A percentile compares a stretch with the other conserved stretches of the same genome.
Evolutionary conservation across 2,888 invertebrate species (phyloP).

Genomic region (Sinopyrophorus schimmeli): DNA sequence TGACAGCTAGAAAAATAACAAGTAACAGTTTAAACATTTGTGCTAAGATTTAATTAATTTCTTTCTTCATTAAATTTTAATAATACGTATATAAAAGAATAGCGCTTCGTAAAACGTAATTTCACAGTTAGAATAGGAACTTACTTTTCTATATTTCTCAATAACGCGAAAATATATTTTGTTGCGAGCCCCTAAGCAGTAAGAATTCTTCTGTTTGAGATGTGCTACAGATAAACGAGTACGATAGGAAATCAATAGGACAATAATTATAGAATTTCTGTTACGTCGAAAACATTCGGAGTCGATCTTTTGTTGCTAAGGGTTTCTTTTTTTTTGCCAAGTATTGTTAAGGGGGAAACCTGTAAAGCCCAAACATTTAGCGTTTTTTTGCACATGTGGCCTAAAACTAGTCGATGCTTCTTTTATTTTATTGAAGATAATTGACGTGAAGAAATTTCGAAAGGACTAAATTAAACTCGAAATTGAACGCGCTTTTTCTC

Average conservation of each 20-base stretch:
- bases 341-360: constrained; percentile 20
- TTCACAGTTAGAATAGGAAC: constrained; percentile 13
- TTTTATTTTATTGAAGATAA: too few relatives aligned
- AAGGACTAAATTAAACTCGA: too few relatives aligned
- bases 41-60: too few relatives aligned
- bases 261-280: constrained; percentile 46
- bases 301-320: constrained; percentile 36
- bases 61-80: too few relatives aligned
- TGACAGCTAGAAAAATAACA: too few relatives aligned
- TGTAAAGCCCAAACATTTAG: constrained; percentile 39
- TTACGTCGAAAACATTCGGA: constrained; percentile 40
- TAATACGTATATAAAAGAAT: constrained; percentile 10
- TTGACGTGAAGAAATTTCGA: too few relatives aligned
- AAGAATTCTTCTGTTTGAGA: constrained; percentile 37
- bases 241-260: constrained; percentile 46
- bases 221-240: constrained; percentile 44
- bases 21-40: too few relatives aligned
- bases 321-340: constrained; percentile 33
- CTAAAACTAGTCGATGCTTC: constrained; percentile 16
- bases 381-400: constrained; percentile 20
- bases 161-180: constrained; percentile 24
- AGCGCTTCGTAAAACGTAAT: constrained; percentile 5
- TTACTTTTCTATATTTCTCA: constrained; percentile 17
- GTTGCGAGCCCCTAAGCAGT: constrained; percentile 25
- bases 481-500: too few relatives aligned